phyloP scores from a whole-genome alignment of 2,888 invertebrate genomes.

The Pycnomerus fuliginosus region DNA sequence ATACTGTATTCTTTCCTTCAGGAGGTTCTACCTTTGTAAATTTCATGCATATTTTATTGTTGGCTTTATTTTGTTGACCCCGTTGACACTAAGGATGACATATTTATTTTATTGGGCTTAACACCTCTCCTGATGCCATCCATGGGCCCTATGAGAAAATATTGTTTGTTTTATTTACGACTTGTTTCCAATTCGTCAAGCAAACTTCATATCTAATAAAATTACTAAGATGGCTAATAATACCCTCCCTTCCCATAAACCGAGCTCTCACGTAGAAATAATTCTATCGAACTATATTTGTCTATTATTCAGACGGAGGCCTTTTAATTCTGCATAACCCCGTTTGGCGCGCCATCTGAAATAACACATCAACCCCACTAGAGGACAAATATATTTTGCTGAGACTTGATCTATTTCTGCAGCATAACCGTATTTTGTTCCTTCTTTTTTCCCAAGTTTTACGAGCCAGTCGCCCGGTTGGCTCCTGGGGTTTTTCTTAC shows the following conservation, averaged over 20 bases:
- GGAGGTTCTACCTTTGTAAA: conserved; percentile 11
- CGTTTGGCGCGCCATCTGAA: conserved; percentile 16
- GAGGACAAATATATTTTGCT: conserved; percentile 39
- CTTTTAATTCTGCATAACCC: too few relatives aligned
- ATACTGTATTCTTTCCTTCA: conserved; percentile 18
- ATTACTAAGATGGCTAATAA: conserved; percentile 17
- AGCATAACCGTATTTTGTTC: conserved; percentile 41
- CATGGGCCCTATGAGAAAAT: conserved; percentile 21
- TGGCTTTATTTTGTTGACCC: conserved; percentile 19
- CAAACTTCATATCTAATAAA: conserved; percentile 24
- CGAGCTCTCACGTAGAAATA: too few relatives aligned
- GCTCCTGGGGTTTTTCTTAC: conserved; percentile 41
- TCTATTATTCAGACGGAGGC: too few relatives aligned
- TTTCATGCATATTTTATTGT: conserved; percentile 22
- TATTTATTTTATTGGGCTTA: conserved; percentile 24
- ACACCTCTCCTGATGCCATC: too few relatives aligned
- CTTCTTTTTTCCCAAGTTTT: conserved; percentile 38
- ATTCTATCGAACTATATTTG: too few relatives aligned
- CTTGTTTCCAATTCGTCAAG: conserved; percentile 27
- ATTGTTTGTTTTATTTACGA: conserved; percentile 27
- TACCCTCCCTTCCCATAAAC: background rate
- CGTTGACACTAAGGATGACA: conserved; percentile 23
- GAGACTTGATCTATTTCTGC: conserved; percentile 44
- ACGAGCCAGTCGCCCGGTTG: conserved; percentile 44
- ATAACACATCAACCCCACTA: conserved; percentile 28